Evolutionary conservation across 2,797 vertebrate species (phyloP).

Genomic region (Oreochromis grahami): DNA sequence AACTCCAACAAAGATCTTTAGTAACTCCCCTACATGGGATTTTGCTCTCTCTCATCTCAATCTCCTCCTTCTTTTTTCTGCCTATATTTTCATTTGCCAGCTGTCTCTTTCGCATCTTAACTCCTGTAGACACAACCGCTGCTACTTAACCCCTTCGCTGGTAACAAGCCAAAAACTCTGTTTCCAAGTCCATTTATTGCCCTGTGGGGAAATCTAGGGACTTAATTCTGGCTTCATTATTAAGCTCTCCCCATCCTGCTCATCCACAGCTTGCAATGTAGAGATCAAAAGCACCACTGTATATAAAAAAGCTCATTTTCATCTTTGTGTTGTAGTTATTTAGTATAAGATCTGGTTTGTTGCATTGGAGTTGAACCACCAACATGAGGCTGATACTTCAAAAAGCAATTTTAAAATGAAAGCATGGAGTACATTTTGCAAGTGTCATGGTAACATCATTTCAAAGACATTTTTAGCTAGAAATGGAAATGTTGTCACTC

Average conservation of each 20-base stretch:
- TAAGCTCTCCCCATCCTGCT: constrained; percentile 24
- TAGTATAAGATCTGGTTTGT: constrained; percentile 17
- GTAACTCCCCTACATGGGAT: not conserved
- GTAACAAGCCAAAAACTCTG: constrained; percentile 39
- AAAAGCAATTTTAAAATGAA: constrained; percentile 1
- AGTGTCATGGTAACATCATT: not conserved
- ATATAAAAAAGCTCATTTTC: not conserved
- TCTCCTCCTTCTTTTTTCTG: not conserved
- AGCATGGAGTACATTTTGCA: not conserved
- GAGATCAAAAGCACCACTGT: constrained; percentile 27
- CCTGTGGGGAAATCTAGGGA: constrained; percentile 35
- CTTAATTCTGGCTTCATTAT: constrained; percentile 30
- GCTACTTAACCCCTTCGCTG: constrained; percentile 36
- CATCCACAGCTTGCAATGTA: constrained; percentile 31
- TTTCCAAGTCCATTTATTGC: constrained; percentile 36
- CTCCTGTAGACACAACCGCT: constrained; percentile 4
- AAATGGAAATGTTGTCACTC: constrained; percentile 9
- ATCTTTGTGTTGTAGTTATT: not conserved
- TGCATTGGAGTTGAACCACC: not conserved
- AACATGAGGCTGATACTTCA: not conserved
- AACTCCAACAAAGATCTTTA: not conserved
- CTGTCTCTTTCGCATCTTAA: constrained; percentile 14
- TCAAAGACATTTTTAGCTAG: constrained; percentile 11
- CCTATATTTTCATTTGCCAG: not conserved
- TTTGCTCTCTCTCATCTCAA: not conserved